A percentile compares a stretch with the other conserved stretches of the same genome.
Evolutionary conservation across 2,797 vertebrate species (phyloP).

Genomic region (Argya squamiceps): DNA sequence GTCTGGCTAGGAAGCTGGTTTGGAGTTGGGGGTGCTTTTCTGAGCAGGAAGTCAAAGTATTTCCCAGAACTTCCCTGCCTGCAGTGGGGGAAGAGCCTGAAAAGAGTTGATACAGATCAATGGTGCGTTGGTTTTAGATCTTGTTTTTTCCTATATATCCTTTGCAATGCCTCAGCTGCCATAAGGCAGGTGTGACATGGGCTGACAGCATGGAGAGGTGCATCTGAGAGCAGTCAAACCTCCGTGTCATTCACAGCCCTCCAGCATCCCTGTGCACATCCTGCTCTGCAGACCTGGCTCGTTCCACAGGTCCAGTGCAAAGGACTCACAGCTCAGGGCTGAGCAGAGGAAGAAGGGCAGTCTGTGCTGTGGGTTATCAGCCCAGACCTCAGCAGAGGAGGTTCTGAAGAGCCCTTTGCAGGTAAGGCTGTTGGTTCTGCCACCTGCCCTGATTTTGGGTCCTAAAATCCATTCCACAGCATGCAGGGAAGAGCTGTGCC

Average conservation of each 20-base stretch:
- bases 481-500: background rate
- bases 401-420: background rate
- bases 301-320: background rate
- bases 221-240: background rate
- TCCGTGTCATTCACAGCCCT: fast-evolving
- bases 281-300: fast-evolving
- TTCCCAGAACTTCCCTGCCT: background rate
- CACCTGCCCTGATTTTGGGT: background rate
- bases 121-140: fast-evolving
- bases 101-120: fast-evolving
- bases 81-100: background rate
- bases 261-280: background rate
- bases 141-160: background rate
- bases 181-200: background rate
- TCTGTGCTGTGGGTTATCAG: background rate
- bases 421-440: background rate
- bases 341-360: background rate
- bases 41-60: background rate
- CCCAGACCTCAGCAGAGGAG: constrained; percentile 28
- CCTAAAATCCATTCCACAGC: fast-evolving
- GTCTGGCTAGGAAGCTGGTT: background rate
- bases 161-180: background rate
- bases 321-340: background rate
- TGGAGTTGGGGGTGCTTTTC: background rate
- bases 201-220: background rate